A percentile compares a stretch with the other conserved stretches of the same genome.
phyloP scores from a whole-genome alignment of 1,140 invertebrate genomes.

The Nephila pilipes region DNA sequence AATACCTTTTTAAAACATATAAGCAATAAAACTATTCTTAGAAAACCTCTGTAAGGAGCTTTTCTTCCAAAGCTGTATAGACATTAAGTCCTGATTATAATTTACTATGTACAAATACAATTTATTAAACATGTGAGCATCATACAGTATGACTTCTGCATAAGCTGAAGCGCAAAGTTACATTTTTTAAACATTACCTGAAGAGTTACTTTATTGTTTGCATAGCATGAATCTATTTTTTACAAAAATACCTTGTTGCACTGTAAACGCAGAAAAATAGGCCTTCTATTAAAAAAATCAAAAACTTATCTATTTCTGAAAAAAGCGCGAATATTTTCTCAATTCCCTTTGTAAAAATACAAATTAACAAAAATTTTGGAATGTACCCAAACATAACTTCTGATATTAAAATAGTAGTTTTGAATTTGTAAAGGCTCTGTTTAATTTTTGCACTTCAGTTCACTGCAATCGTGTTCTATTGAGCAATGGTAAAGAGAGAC shows the following conservation, averaged over 20 bases:
- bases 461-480: neutral
- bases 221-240: neutral
- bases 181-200: neutral
- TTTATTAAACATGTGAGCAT: constrained; percentile 21
- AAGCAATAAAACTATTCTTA: neutral
- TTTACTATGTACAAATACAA: constrained; percentile 27
- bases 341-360: too few species aligned
- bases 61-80: constrained; percentile 23
- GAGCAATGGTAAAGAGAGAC: neutral
- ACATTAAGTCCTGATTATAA: constrained; percentile 33
- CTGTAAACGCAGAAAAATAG: neutral
- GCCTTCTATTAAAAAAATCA: neutral
- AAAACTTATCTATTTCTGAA: too few species aligned
- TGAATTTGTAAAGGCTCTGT: too few species aligned
- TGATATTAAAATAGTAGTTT: too few species aligned
- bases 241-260: constrained; percentile 8
- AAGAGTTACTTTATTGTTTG: neutral
- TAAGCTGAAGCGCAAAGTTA: constrained; percentile 22
- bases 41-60: neutral
- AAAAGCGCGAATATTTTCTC: too few species aligned
- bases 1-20: constrained; percentile 70
- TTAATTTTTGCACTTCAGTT: neutral
- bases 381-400: too few species aligned
- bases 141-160: neutral
- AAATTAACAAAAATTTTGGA: too few species aligned